Base-by-base conservation (phyloP, 2,113 vertebrate genomes). In the Oryzias celebensis region DNA sequence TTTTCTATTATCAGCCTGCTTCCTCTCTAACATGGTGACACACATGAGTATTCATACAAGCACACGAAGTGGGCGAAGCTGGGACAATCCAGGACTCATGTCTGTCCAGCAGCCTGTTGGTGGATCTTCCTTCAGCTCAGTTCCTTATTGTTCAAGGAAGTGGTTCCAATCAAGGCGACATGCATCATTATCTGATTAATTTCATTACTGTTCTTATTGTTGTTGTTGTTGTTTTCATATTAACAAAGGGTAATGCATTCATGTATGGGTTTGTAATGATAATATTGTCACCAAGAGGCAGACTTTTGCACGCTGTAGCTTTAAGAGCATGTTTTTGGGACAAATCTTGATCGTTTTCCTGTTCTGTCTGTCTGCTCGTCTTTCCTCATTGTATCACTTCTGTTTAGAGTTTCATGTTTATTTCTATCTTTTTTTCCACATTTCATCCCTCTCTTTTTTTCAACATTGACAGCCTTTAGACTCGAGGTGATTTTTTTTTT, bases 81-180 rank as follows among this genome's bases (percentile, higher is more conserved):
- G 85, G 78, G 76, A 88, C 89, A 81, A 80, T 84, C 77, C 85
- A 75, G 82, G 83, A 86, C 86, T 90, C 78, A 58, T 84, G 91
- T 92, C 91, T 91, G 89, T 91, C 93, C 93, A 93, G 92, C 93
- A 93, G 88, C 94, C 91, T 90, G 83, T 71, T 83, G 87, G 91
- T 81, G 84, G 90, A 93, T 93, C 92, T 93, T 92, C 90, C 83
- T 89, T 89, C 80, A 87, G 92, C 91, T 93, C 89, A 92, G 92
- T 94, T 98, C 97, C 96, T 98, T 98, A 98, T 98, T 97, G 94
- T 99, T 98, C 98, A 98, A 97, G 96, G 96, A 94, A 91, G 92
- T 93, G 93, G 93, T 90, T 93, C 93, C 93, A 93, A 93, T 93
- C 91, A 89, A 92, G 78, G 75, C 41, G 54, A 85, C 78, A 91